Evolutionary conservation across 2,797 vertebrate genomes (phyloP), one percentile per base, ranked within the genome.

Genomic region (Eospalax fontanierii): DNA sequence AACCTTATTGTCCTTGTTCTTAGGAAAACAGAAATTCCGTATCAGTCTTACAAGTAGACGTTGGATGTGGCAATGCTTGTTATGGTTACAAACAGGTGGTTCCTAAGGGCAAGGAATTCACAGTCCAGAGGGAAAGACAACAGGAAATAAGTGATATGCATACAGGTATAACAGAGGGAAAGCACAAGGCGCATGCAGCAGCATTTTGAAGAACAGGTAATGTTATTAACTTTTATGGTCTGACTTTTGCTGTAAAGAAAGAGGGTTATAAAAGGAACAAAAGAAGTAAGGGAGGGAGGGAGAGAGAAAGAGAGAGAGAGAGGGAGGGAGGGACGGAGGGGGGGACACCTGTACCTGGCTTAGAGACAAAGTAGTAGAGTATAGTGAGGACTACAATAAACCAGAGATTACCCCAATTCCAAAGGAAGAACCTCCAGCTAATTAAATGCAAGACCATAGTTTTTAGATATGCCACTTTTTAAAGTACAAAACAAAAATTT

Each of bases 401-500:
- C 22, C 12, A 70, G 63, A 74, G 28, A 18, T 78, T 12, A 30
- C 19, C 28, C 35, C 33, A 33, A 21, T 12, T 70, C 50, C 59
- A 57, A 57, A 65, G 35, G 35, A 92, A 61, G 65, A 3, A 21
- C 28, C 12, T 85, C 35, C 14, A 33, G 40, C 1, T 19, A 38
- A 50, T 73, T n/a, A 50, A 73, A 0, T 43, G 4, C 14, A 70
- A 4, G 18, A 15, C 21, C 35, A 8, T 6, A 50, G 1, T 75
- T 91, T 75, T 26, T 28, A 50, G 61, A 75, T 30, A 28, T 82
- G 79, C 65, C 33, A 46, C 11, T 85, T 84, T 90, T 82, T 73
- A 57, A 78, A 78, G 76, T 9, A 57, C 71, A 89, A 74, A 33
- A 2, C 35, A 85, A 75, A 50, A 28, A 21, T 43, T n/a, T 57